phyloP scores from a whole-genome alignment of 2,797 vertebrate species.

The Peromyscus aztecus region DNA sequence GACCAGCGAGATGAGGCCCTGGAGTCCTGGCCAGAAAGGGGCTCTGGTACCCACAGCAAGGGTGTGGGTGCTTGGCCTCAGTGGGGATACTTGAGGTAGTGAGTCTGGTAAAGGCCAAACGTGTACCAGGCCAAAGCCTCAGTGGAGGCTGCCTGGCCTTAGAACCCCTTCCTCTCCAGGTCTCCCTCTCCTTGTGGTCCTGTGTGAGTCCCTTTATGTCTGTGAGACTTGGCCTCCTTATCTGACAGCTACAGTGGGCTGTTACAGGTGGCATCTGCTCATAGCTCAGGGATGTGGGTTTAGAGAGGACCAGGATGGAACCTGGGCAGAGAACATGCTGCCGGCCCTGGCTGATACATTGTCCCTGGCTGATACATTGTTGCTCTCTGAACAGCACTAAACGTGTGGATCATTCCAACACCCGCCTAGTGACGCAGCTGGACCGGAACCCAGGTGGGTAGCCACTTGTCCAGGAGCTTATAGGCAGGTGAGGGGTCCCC shows the following conservation, averaged over 20 bases:
- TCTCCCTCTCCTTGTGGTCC: background rate
- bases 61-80: accelerated
- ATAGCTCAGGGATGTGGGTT: background rate
- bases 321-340: background rate
- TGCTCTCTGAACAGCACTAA: constrained; percentile 82
- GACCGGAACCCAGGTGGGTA: constrained; percentile 87
- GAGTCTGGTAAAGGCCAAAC: background rate
- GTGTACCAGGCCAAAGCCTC: background rate
- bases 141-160: background rate
- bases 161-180: background rate
- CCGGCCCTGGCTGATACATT: too few relatives aligned
- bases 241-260: background rate
- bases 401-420: constrained; percentile 88
- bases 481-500: background rate
- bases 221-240: background rate
- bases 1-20: background rate
- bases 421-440: constrained; percentile 86
- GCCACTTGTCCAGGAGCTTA: accelerated
- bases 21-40: background rate
- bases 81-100: background rate
- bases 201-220: background rate
- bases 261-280: background rate
- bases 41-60: background rate
- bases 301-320: background rate
- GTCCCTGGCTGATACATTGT: accelerated